Conservation (phyloP, 2,113 vertebrate genomes). For the Oceanodroma tethys region DNA sequence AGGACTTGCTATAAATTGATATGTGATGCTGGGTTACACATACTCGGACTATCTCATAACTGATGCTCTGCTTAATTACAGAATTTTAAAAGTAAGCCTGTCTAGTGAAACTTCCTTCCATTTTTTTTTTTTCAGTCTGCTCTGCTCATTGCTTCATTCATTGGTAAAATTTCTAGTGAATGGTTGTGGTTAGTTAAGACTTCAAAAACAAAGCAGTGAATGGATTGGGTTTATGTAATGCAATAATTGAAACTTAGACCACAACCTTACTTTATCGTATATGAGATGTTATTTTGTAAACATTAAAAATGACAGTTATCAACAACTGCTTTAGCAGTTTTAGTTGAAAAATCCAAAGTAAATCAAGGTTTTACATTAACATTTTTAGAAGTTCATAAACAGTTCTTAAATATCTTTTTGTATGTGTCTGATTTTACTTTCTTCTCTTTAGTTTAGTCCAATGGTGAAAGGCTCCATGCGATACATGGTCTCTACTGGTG, state of each 20-base stretch:
- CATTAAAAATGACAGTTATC: not conserved
- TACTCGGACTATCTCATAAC: not conserved
- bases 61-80: not conserved
- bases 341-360: not conserved
- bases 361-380: fast-evolving
- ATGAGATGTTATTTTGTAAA: not conserved
- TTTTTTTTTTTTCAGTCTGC: not conserved
- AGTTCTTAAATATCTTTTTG: not conserved
- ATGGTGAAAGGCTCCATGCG: slow-evolving; percentile 89
- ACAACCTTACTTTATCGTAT: not conserved
- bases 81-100: not conserved
- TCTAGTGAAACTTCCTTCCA: not conserved
- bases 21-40: not conserved
- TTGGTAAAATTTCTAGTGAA: not conserved
- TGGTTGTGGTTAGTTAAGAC: not conserved
- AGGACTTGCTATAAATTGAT: not conserved
- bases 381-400: not conserved
- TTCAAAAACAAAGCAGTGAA: not conserved
- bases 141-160: not conserved
- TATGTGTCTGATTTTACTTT: not conserved
- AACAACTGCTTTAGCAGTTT: not conserved
- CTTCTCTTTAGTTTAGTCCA: slow-evolving; percentile 86
- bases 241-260: not conserved
- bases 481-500: slow-evolving; percentile 96
- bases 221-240: not conserved